Conservation (phyloP, 2,888 invertebrate genomes). For the Beris chalybata region DNA sequence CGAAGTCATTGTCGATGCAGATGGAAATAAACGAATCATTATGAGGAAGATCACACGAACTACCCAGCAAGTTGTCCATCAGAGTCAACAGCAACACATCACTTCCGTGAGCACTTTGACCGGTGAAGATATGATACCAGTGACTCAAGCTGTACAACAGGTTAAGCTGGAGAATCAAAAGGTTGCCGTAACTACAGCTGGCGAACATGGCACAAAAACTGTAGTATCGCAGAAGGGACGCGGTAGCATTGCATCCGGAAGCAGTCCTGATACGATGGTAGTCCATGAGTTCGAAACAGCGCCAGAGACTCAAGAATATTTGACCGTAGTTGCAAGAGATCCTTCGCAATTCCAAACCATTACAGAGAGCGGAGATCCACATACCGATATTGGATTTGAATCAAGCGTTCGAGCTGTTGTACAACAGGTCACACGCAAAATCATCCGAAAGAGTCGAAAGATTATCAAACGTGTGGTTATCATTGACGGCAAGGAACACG, state of each 20-base stretch:
- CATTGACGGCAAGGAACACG: slow-evolving; percentile 80
- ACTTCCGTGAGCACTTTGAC: slow-evolving; percentile 45
- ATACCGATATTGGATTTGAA: slow-evolving; percentile 12
- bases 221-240: slow-evolving; percentile 39
- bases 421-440: slow-evolving; percentile 77
- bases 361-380: background rate
- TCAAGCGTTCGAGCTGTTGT: slow-evolving; percentile 78
- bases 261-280: slow-evolving; percentile 46
- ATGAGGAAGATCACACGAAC: slow-evolving; percentile 73
- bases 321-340: background rate
- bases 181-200: slow-evolving; percentile 54
- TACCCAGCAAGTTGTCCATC: slow-evolving; percentile 67
- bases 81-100: slow-evolving; percentile 61
- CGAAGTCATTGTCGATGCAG: slow-evolving; percentile 75
- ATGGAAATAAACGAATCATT: slow-evolving; percentile 79
- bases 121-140: background rate
- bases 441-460: slow-evolving; percentile 73
- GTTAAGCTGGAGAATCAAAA: slow-evolving; percentile 48
- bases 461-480: slow-evolving; percentile 76
- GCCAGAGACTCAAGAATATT: slow-evolving; percentile 52
- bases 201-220: slow-evolving; percentile 38
- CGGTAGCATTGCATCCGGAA: slow-evolving; percentile 46
- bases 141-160: background rate
- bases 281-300: slow-evolving; percentile 50
- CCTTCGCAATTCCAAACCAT: background rate